Evolutionary conservation across 1,140 invertebrate genomes (phyloP).

Genomic region (Aphis gossypii): DNA sequence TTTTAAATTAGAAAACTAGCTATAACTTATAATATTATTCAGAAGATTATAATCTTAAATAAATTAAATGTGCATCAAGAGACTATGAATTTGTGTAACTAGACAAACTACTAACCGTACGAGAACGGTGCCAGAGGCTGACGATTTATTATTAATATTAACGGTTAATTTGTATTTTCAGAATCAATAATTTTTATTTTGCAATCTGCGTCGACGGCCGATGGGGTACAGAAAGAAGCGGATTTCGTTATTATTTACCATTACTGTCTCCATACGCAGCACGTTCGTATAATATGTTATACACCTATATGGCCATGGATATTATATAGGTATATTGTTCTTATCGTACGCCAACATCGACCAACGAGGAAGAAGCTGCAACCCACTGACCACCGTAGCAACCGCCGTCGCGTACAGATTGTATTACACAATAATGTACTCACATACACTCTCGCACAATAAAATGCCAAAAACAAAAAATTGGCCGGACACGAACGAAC

Average conservation of each 20-base stretch:
- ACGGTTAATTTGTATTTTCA: neutral
- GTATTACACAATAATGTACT: neutral
- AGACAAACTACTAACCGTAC: neutral
- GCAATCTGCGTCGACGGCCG: neutral
- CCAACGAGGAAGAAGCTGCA: conserved; percentile 11
- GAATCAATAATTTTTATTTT: neutral
- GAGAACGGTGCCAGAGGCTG: neutral
- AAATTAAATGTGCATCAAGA: neutral
- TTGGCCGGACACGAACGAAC: neutral
- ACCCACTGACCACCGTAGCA: neutral
- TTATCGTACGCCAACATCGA: neutral
- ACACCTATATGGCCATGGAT: neutral
- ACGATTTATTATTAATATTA: neutral
- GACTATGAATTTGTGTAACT: neutral
- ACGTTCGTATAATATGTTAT: neutral
- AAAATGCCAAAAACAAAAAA: neutral
- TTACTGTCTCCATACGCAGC: neutral
- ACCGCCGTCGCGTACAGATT: neutral
- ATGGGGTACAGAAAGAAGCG: neutral
- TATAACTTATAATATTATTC: neutral
- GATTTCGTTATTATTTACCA: neutral
- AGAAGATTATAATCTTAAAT: neutral
- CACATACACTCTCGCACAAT: neutral
- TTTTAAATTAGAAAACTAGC: neutral
- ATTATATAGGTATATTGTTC: neutral